These are phyloP conservation scores for Hypomecis punctinalis DNA, from an alignment of 2,888 invertebrate species.

Conservation along the genomic window DNA sequence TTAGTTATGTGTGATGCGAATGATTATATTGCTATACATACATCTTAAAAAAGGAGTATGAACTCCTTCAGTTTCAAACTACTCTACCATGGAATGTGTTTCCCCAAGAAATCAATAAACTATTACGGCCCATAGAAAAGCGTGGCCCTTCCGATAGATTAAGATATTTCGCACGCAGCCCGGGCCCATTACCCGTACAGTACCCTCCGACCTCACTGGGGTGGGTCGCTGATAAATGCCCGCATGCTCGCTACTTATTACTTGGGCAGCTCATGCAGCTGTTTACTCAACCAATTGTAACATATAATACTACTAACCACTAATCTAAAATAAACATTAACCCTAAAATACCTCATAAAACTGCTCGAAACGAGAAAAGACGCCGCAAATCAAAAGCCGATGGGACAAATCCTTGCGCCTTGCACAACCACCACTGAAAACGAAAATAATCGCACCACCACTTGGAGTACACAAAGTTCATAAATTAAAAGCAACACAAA, in stretches of 20 bases:
- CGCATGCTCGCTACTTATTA: constrained; percentile 52
- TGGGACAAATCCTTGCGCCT: constrained; percentile 78
- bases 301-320: constrained; percentile 32
- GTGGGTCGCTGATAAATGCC: constrained; percentile 53
- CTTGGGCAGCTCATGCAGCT: constrained; percentile 23
- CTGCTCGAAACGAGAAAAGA: constrained; percentile 50
- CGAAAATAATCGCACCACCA: constrained; percentile 70
- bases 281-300: constrained; percentile 28
- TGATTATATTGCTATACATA: no score
- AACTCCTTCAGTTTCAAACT: background rate
- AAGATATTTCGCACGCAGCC: constrained; percentile 53
- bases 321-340: constrained; percentile 26
- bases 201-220: constrained; percentile 51
- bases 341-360: constrained; percentile 59
- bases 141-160: constrained; percentile 46
- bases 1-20: no score
- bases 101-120: constrained; percentile 26
- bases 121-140: constrained; percentile 28
- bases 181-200: constrained; percentile 47
- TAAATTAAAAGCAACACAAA: constrained; percentile 57
- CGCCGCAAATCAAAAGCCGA: constrained; percentile 55
- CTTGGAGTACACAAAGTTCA: constrained; percentile 57
- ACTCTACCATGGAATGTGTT: background rate
- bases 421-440: constrained; percentile 76
- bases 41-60: no score